A percentile compares a stretch with the other conserved stretches of the same genome.
These are phyloP conservation scores for Hypselothyrea guttata DNA, from an alignment of 2,888 invertebrate genomes.

Conservation along the genomic window DNA sequence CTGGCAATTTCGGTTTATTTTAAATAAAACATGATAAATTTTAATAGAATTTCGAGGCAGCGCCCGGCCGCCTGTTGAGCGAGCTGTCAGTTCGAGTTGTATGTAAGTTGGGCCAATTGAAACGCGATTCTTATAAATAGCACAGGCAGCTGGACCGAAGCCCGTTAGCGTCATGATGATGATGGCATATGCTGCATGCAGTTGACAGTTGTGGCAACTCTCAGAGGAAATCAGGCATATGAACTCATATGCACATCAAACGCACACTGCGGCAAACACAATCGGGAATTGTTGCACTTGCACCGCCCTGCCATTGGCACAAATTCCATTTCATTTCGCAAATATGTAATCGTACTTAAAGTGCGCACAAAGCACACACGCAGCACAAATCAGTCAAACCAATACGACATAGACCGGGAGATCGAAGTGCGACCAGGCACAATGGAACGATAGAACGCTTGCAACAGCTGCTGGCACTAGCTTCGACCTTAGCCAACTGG, in stretches of 20 bases:
- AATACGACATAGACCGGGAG: neutral
- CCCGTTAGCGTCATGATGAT: constrained; percentile 13
- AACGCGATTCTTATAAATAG: constrained; percentile 18
- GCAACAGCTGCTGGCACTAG: neutral
- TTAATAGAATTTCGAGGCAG: constrained; percentile 48
- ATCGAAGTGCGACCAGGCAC: neutral
- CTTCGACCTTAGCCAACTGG: neutral
- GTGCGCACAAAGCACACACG: constrained; percentile 49
- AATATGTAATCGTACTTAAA: constrained; percentile 73
- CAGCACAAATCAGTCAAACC: constrained; percentile 29
- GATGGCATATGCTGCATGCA: constrained; percentile 9
- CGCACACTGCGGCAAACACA: constrained; percentile 7
- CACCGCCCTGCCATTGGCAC: constrained; percentile 44
- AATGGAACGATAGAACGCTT: neutral
- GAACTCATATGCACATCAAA: constrained; percentile 27
- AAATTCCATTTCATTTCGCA: constrained; percentile 73
- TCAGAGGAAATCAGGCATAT: constrained; percentile 61
- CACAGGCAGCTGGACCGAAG: neutral
- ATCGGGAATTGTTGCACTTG: constrained; percentile 1
- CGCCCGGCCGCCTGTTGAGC: constrained; percentile 24
- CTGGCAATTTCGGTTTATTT: constrained; percentile 41
- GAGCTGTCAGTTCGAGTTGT: constrained; percentile 40
- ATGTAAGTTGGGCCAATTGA: constrained; percentile 22
- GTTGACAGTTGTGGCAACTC: constrained; percentile 41
- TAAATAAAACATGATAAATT: constrained; percentile 61